Conservation (phyloP, 2,797 vertebrate genomes). For the Numenius phaeopus region DNA sequence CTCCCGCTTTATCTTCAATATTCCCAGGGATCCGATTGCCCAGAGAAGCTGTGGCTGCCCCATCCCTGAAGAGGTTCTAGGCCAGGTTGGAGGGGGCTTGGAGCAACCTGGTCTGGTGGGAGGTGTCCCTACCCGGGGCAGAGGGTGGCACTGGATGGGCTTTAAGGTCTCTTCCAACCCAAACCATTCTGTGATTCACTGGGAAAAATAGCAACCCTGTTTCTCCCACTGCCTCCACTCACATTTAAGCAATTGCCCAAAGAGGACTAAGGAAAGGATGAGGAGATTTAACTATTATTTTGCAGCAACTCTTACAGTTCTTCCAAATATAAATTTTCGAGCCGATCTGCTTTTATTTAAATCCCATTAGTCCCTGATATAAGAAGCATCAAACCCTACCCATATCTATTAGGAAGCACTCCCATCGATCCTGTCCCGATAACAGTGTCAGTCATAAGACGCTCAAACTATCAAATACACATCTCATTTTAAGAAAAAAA, state of each 20-base stretch:
- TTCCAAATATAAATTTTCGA: background rate
- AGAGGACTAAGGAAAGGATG: background rate
- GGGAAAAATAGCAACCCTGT: background rate
- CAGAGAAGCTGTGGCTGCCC: background rate
- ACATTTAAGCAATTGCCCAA: background rate
- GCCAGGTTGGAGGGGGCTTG: background rate
- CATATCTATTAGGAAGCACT: background rate
- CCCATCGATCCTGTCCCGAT: background rate
- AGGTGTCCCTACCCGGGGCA: background rate
- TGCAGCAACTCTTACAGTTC: background rate
- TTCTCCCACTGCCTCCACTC: background rate
- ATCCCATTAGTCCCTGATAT: background rate
- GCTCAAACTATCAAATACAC: background rate
- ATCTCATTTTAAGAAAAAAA: background rate
- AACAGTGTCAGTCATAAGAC: background rate
- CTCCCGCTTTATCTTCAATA: background rate
- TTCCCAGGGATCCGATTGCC: background rate
- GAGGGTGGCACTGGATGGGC: background rate
- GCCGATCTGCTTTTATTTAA: background rate
- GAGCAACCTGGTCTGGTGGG: too few relatives aligned
- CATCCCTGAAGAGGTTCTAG: background rate
- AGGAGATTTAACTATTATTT: background rate
- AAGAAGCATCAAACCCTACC: background rate
- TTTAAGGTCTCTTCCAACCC: background rate
- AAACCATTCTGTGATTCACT: background rate